Base-by-base conservation (phyloP, 2,113 vertebrate genomes). In the Athene noctua region DNA sequence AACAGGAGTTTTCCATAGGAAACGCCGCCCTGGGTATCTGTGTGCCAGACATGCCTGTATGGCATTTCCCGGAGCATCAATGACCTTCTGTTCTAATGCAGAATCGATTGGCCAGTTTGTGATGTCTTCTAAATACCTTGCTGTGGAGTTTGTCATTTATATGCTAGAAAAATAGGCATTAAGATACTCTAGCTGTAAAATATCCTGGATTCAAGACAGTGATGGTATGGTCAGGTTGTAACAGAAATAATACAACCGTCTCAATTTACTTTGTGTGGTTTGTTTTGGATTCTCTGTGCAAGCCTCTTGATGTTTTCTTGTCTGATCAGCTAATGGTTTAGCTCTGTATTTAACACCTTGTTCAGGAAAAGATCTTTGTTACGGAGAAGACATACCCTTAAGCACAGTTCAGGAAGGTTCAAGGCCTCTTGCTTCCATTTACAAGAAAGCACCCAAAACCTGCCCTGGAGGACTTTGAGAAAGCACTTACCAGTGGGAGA, bases 1-100 rank as follows among this genome's bases (percentile, higher is more conserved):
- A 81, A 30, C 73, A 91, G 58, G 72, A 91, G 95, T 96, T 97
- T 97, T 97, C 96, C 97, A 49, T 94, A 96, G 96, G 95, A 96
- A 97, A 91, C 19, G 0, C 94, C 16, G 1, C 95, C 94, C 91
- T 19, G 29, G 55, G 27, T 57, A 8, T 81, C 83, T 8, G 1
- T 75, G 92, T 92, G 91, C 90, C 95, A 95, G 94, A 88, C 17
- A 0, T 46, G 80, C 75, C 72, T 34, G 47, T 52, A 30, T 49
- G 92, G 86, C 73, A 68, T 90, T 95, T 95, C 91, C 92, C 5
- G 0, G 13, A 63, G 70, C 66, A 42, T 96, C 92, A 92, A 70
- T 82, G 81, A 72, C 78, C 74, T 26, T 66, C 66, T 94, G 94
- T 92, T 94, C 66, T 51, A 13, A 13, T 3, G 17, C 74, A 27